These are phyloP conservation scores for Coregonus sp. DNA, from an alignment of 2,797 vertebrate genomes.

Conservation along the genomic window DNA sequence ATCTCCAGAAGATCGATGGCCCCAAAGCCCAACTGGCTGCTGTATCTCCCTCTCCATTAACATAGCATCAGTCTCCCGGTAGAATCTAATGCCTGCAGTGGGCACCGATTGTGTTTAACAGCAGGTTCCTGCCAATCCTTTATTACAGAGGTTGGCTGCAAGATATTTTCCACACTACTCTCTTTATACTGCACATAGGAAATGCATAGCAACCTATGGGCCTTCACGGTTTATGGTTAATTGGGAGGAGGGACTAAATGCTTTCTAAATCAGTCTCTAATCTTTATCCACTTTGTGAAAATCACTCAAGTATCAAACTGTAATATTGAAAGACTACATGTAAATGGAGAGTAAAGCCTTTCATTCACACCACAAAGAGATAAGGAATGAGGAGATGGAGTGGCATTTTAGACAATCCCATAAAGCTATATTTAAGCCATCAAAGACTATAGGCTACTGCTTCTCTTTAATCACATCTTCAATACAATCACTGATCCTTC, in stretches of 20 bases:
- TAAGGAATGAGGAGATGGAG: neutral
- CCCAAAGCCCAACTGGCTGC: constrained; percentile 58
- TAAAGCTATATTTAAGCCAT: constrained; percentile 9
- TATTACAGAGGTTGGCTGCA: constrained; percentile 24
- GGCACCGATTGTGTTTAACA: constrained; percentile 50
- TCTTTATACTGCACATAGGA: neutral
- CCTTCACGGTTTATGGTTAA: neutral
- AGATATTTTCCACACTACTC: neutral
- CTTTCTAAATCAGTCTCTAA: neutral
- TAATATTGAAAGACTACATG: neutral
- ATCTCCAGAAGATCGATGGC: constrained; percentile 69
- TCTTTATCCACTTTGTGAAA: constrained; percentile 11
- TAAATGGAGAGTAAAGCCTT: neutral
- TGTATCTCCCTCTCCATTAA: constrained; percentile 60
- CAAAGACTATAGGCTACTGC: neutral
- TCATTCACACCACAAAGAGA: neutral
- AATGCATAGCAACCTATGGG: neutral
- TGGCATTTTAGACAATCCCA: constrained; percentile 3
- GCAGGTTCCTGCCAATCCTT: constrained; percentile 46
- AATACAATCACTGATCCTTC: neutral
- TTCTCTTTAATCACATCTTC: neutral
- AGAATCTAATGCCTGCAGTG: constrained; percentile 56
- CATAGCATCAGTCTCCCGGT: constrained; percentile 61
- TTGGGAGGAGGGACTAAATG: neutral
- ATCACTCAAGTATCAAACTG: constrained; percentile 13